phyloP scores from a whole-genome alignment of 2,888 invertebrate genomes.

The Polydrusus tereticollis region DNA sequence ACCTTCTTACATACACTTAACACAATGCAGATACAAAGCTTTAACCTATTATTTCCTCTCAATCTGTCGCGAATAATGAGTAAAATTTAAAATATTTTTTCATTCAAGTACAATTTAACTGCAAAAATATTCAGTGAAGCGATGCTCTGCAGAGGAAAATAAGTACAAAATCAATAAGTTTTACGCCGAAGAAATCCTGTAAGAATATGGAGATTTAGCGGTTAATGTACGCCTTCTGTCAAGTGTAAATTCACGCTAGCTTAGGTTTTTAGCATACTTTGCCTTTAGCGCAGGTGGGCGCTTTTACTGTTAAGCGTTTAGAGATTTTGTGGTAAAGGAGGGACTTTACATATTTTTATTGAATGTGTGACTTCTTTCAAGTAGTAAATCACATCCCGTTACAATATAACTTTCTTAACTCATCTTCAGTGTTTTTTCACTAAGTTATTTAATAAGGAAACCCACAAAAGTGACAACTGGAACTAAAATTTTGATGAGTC shows the following conservation, averaged over 20 bases:
- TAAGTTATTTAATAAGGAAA: too few relatives aligned
- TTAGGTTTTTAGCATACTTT: conserved; percentile 48
- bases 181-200: conserved; percentile 54
- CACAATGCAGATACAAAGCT: background rate
- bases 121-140: conserved; percentile 24
- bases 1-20: background rate
- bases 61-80: conserved; percentile 9
- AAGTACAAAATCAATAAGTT: conserved; percentile 52
- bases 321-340: background rate
- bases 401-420: too few relatives aligned
- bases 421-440: too few relatives aligned
- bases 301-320: background rate
- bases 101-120: conserved; percentile 6
- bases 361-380: background rate
- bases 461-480: too few relatives aligned
- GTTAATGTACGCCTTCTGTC: conserved; percentile 44
- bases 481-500: too few relatives aligned
- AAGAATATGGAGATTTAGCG: conserved; percentile 57
- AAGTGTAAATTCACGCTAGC: conserved; percentile 57
- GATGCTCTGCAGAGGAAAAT: conserved; percentile 37
- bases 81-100: background rate
- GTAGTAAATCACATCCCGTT: too few relatives aligned
- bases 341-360: background rate
- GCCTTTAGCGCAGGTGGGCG: conserved; percentile 29
- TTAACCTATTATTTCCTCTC: background rate